Base-by-base conservation (phyloP, 2,113 vertebrate species). In the Hiodon tergisus region DNA sequence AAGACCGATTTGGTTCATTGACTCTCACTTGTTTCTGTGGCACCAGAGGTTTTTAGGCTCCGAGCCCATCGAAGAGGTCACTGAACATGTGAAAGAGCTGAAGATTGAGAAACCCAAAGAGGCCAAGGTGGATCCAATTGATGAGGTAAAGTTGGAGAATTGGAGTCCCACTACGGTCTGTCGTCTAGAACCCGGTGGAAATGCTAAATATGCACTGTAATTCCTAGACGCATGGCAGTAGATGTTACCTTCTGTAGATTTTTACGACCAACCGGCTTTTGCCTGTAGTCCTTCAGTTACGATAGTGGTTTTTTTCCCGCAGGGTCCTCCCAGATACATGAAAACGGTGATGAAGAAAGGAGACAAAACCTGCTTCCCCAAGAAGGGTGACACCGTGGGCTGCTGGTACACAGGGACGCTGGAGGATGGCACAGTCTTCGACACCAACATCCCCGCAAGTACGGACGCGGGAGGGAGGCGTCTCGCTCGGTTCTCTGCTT, bases 321-420 rank as follows among this genome's bases (percentile, higher is more conserved):
- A 98, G 97, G 96, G 94, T 70, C 95, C 94, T 0, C 95, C 96
- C 1, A 99, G 92, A 80, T 99, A 93, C 13, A 93, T 85, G 1
- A 99, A 98, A 83, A 85, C 93, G 0, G 81, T 95, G 68, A 76
- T 98, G 17, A 98, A 98, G 83, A 98, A 97, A 77, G 97, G 97
- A 0, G 96, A 98, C 83, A 98, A 98, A 88, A 86, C 88, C 31
- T 98, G 96, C 89, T 96, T 98, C 67, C 97, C 97, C 0, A 96
- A 95, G 88, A 98, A 98, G 78, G 97, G 97, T 0, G 96, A 99
- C 47, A 88, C 89, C 0, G 97, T 99, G 69, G 90, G 96, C 57
- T 99, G 97, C 89, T 99, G 97, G 97, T 99, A 98, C 78, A 98
- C 94, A 0, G 97, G 97, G 0, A 92, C 89, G 0, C 82, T 99